A percentile compares a stretch with the other conserved stretches of the same genome.
Evolutionary conservation across 30 jellyfish, hydroid and myxozoan genomes (phyloP).

Genomic region (Chrysaora quinquecirrha): DNA sequence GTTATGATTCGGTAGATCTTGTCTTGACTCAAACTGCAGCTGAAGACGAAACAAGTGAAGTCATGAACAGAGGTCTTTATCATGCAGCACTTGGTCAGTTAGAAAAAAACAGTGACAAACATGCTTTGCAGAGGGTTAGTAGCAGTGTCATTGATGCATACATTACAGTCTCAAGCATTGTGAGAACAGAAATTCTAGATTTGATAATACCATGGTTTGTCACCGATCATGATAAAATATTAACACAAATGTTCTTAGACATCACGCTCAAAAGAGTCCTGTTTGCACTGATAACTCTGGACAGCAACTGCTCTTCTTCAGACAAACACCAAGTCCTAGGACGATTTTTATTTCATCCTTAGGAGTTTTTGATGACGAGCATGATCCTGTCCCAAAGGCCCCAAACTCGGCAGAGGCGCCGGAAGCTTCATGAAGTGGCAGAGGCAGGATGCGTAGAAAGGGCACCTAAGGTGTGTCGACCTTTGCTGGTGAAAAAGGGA

Average conservation of each 20-base stretch:
- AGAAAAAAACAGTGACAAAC: constrained; percentile 3
- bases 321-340: constrained; percentile 7
- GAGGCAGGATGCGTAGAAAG: too few relatives aligned
- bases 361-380: neutral
- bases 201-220: neutral
- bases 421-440: too few relatives aligned
- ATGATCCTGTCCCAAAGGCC: constrained; percentile 3
- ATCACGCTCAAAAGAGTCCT: neutral
- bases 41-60: neutral
- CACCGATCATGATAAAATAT: neutral
- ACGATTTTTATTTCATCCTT: neutral
- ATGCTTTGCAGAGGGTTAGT: constrained; percentile 1
- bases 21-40: neutral
- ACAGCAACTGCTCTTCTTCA: constrained; percentile 8
- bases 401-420: too few relatives aligned
- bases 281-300: neutral
- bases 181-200: constrained; percentile 8
- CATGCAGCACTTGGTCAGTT: constrained; percentile 4
- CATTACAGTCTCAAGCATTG: neutral
- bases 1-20: constrained; percentile 6
- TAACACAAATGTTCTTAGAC: neutral
- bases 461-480: too few relatives aligned
- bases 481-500: too few relatives aligned
- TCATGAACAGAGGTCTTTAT: constrained; percentile 7
- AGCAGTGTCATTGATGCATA: neutral